phyloP scores from a whole-genome alignment of 2,888 invertebrate species.

The Lysandra coridon region DNA sequence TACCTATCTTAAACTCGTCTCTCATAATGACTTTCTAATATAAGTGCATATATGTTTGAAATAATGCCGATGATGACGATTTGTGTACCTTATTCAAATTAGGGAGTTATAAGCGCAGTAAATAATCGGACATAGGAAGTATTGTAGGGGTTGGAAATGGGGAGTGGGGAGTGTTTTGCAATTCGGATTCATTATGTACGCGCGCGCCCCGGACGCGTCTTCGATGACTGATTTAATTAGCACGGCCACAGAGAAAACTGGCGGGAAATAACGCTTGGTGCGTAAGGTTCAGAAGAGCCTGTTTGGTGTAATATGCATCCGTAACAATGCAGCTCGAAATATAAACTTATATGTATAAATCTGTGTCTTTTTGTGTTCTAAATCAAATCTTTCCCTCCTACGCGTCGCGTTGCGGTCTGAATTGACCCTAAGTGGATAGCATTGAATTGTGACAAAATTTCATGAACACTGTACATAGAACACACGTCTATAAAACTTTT shows the following conservation, averaged over 20 bases:
- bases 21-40: no score
- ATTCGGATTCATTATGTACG: slow-evolving; percentile 55
- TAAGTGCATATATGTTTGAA: neutral
- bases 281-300: no score
- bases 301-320: no score
- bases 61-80: neutral
- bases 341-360: no score
- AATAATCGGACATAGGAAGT: slow-evolving; percentile 47
- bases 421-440: no score
- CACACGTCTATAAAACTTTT: neutral
- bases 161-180: slow-evolving; percentile 56
- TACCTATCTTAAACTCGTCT: no score
- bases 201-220: slow-evolving; percentile 43
- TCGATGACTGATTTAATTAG: slow-evolving; percentile 32
- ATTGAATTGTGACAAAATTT: neutral
- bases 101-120: slow-evolving; percentile 37
- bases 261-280: neutral
- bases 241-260: neutral
- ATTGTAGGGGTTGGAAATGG: slow-evolving; percentile 42
- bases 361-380: no score
- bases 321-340: no score
- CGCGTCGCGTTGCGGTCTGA: no score
- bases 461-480: neutral
- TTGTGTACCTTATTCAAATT: slow-evolving; percentile 32
- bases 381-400: no score